Evolutionary conservation across 2,888 invertebrate species (phyloP), one percentile per base, ranked within the genome.

Genomic region (Frankliniella fusca): DNA sequence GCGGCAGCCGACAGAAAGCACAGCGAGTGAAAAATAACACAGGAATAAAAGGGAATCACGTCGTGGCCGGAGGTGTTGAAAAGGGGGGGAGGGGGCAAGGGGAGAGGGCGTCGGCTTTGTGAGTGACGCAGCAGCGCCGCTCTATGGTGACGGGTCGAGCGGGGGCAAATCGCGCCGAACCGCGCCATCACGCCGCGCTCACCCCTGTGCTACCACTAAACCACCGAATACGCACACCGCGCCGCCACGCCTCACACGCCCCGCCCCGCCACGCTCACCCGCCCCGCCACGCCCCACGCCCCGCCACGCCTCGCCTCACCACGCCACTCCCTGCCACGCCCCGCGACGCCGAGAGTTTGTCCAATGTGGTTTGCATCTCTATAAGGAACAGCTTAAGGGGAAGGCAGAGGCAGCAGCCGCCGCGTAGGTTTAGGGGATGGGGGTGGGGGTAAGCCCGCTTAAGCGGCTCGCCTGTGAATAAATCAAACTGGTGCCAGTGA

Each of bases 321-420:
- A 2, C 23, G 23, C 70, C 23, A 7, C 70, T 2, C 65, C 65
- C 65, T 12, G 20, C 65, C 65, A 1, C 65, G 18, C n/a, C 20
- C 9, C 70, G 11, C 70, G 27, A 27, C 70, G 70, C 70, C 23
- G n/a, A 11, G 20, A 23, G 11, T 23, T 23, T 23, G 70, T 76
- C 70, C 70, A 76, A 76, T 76, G 70, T 76, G 70, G 70, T 76
- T 76, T 76, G 70, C 70, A 76, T 76, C 27, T 27, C 27, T 76
- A 76, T 76, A 76, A 76, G 70, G 70, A 76, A 27, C 61, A 61
- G 61, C 61, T 61, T 61, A 61, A 61, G 61, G 61, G 61, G 54
- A 9, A 54, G 50, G 54, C 20, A 61, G 15, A 11, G 15, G 18
- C 61, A 18, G 54, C 18, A n/a, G 61, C 61, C 15, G 61, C 18